Conservation (phyloP, 2,888 invertebrate genomes). For the Rhamphomyia laevipes region DNA sequence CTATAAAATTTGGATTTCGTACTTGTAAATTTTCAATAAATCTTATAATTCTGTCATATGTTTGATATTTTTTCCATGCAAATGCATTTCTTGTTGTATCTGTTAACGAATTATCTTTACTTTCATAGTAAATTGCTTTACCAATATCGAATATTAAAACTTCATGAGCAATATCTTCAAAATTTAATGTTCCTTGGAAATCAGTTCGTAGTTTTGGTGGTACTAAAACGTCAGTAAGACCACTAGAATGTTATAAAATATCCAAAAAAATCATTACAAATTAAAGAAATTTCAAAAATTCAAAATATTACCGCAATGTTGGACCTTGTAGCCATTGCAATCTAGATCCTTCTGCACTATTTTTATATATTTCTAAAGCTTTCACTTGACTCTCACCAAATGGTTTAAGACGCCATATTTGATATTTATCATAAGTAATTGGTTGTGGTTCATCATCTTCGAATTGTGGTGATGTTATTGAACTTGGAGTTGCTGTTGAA, state of each 20-base stretch:
- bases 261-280: background rate
- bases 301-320: conserved; percentile 31
- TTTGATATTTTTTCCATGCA: conserved; percentile 62
- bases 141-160: conserved; percentile 62
- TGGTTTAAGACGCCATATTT: conserved; percentile 40
- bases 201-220: conserved; percentile 47
- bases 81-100: conserved; percentile 41
- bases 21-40: conserved; percentile 57
- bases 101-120: conserved; percentile 33
- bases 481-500: conserved; percentile 21
- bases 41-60: conserved; percentile 54
- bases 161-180: conserved; percentile 49
- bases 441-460: conserved; percentile 15
- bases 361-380: conserved; percentile 37
- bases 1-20: conserved; percentile 51
- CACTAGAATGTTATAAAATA: conserved; percentile 18
- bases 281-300: background rate
- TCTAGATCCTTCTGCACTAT: conserved; percentile 39
- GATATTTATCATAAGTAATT: conserved; percentile 39
- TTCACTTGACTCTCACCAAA: conserved; percentile 36
- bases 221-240: conserved; percentile 58
- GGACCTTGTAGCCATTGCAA: conserved; percentile 50
- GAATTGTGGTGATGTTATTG: conserved; percentile 21
- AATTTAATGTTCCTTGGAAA: conserved; percentile 41
- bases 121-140: conserved; percentile 58